Evolutionary conservation across 2,113 vertebrate species (phyloP), one percentile per base, ranked within the genome.

Genomic region (Psilopogon haemacephalus): DNA sequence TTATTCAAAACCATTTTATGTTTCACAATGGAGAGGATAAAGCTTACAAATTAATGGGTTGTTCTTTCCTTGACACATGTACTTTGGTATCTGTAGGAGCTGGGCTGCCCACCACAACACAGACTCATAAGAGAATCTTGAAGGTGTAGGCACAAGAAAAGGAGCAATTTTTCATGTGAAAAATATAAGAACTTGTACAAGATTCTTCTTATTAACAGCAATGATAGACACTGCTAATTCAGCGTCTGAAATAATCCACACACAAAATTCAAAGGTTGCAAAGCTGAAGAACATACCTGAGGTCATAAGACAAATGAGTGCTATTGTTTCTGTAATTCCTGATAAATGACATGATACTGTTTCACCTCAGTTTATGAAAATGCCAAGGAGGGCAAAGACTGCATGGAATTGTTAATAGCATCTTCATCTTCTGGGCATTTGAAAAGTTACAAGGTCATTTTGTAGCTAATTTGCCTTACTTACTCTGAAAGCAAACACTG

Each of bases 121-220:
- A 92, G 58, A 58, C 70, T 89, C 55, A 27, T 60, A 93, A 75
- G 58, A 82, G 48, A 84, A 88, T 62, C 54, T 48, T 70, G 59
- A 84, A 76, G 32, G 28, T 69, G 74, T 72, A 79, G 54, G 84
- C 84, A 94, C 46, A 93, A 84, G 74, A 15, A 79, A 87, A 92
- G 44, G 12, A 94, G 12, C 12, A 73, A 8, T 48, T 27, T 78
- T 68, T 68, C 89, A 75, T 54, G 15, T 56, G 55, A 65, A 70
- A 83, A 86, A 84, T 52, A 1, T 18, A 64, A 79, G 38, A 27
- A 88, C 7, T 58, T 69, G 8, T 32, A 70, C n/a, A 69, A 37
- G 20, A 62, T 88, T 64, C 15, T 90, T 23, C 35, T 88, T 56
- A 82, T 73, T 82, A 90, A 67, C 4, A 75, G 33, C 11, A 82